Evolutionary conservation across 2,797 vertebrate species (phyloP), one percentile per base, ranked within the genome.

Genomic region (Iguana delicatissima): DNA sequence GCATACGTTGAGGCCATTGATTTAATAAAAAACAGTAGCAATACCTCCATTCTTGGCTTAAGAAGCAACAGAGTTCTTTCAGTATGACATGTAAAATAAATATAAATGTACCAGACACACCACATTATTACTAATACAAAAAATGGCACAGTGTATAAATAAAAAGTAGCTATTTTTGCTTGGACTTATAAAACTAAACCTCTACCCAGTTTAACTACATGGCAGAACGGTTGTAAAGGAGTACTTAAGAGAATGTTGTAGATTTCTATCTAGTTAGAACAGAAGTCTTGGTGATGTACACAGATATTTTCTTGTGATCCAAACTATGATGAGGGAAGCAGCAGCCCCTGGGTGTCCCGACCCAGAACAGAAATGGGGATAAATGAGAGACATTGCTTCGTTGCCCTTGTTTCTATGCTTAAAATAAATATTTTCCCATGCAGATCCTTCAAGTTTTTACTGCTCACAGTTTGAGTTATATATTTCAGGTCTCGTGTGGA

Each of bases 31-130:
- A 91, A 22, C 80, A 91, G 81, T 18, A 32, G 62, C 38, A 52
- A 42, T 38, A 57, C 50, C 52, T 74, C 55, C 67, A 86, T 69
- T 57, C 73, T 88, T 88, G 81, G 73, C 73, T 79, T 77, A n/a
- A 29, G 81, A 77, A 91, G 76, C 59, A 79, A 69, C 26, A 69
- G 46, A 77, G 86, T 84, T 88, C 62, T 88, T 87, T 84, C 74
- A 69, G 59, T 79, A 88, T 80, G 80, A 84, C 46, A 84, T 55
- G 29, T 88, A 87, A 91, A 91, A 88, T 93, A 94, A 94, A 94
- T 93, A 95, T 93, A 95, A 91, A 93, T 92, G 93, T 94, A 90
- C 84, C 90, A 93, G 91, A 32, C 88, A 91, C 59, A 87, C 90
- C 55, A 76, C 77, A 93, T 89, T 88, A 87, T 89, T 88, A 85